Evolutionary conservation across 2,888 invertebrate genomes (phyloP), one percentile per base, ranked within the genome.

Genomic region (Caenorhabditis sulstoni): DNA sequence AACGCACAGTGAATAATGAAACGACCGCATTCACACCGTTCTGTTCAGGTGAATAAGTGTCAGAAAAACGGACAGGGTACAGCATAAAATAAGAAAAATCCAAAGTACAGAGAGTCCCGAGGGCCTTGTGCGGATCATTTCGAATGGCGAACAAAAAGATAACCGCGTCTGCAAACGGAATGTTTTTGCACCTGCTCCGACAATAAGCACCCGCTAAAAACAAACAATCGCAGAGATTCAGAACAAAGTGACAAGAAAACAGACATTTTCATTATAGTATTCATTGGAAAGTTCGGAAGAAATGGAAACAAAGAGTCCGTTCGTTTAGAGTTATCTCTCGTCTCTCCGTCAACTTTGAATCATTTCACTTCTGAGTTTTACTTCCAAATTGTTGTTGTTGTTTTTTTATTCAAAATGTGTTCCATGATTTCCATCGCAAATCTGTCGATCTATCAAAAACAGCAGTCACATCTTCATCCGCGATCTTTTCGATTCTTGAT

Each of bases 141-240:
- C 7, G 29, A 29, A 29, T 29, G 29, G 4, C 3, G 29, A 29
- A 29, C 29, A 29, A 29, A 29, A 52, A 29, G 23, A 29, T n/a
- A 3, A 12, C 29, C 52, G 5, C 3, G n/a, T n/a, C 0, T 29
- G 29, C 29, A 52, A 29, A 14, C 11, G n/a, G 11, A 23, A 9
- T 65, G 65, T 65, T 65, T 65, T 65, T 44, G 18, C 65, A 65
- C 53, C 65, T 65, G 65, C 23, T 16, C 11, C 0, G 9, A 55
- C 55, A 55, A 55, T 29, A 23, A 47, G 29, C 45, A 41, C 37
- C 11, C 14, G 7, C 12, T 11, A 2, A 45, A 59, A 35, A 45
- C 44, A 59, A 45, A 52, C 55, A 55, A 18, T 39, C 35, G 37
- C 35, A 52, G n/a, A 52, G 29, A 52, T 29, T n/a, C 9, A 5